Percentiles rank a stretch among this genome's conserved stretches.
Conservation (phyloP, 2,797 vertebrate species). For the Melanogrammus aeglefinus region DNA sequence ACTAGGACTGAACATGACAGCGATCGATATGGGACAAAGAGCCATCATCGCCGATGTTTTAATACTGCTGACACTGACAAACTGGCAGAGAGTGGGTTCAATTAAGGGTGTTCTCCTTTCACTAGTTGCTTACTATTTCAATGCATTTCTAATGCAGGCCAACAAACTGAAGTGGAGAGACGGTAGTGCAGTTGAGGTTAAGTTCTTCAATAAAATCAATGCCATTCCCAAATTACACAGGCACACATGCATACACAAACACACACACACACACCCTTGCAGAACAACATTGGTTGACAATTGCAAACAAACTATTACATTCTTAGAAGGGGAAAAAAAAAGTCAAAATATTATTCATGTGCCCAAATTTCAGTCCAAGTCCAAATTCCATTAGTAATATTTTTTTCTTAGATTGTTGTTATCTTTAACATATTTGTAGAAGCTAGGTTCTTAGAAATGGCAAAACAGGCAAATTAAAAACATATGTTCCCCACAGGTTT, state of each 20-base stretch:
- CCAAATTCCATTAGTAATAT: not conserved
- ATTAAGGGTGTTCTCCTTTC: not conserved
- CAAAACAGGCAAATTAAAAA: not conserved
- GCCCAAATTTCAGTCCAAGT: not conserved
- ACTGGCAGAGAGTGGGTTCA: not conserved
- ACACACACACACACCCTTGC: conserved; percentile 25
- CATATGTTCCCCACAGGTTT: not conserved
- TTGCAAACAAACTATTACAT: conserved; percentile 30
- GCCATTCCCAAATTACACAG: conserved; percentile 9
- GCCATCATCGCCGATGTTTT: not conserved
- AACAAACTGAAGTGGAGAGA: not conserved
- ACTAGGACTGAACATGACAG: not conserved
- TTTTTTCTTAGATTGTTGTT: not conserved
- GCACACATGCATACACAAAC: conserved; percentile 22
- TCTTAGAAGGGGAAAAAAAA: conserved; percentile 25
- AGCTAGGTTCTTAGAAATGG: not conserved
- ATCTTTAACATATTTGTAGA: not conserved
- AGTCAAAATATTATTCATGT: not conserved
- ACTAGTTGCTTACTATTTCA: not conserved
- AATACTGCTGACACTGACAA: not conserved
- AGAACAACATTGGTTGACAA: conserved; percentile 18
- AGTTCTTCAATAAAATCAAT: conserved; percentile 19
- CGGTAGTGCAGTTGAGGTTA: not conserved
- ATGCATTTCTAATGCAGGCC: not conserved
- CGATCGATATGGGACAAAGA: not conserved